Percentiles rank a stretch among this genome's conserved stretches.
phyloP scores from a whole-genome alignment of 2,113 vertebrate genomes.

The Sakesphorus luctuosus region DNA sequence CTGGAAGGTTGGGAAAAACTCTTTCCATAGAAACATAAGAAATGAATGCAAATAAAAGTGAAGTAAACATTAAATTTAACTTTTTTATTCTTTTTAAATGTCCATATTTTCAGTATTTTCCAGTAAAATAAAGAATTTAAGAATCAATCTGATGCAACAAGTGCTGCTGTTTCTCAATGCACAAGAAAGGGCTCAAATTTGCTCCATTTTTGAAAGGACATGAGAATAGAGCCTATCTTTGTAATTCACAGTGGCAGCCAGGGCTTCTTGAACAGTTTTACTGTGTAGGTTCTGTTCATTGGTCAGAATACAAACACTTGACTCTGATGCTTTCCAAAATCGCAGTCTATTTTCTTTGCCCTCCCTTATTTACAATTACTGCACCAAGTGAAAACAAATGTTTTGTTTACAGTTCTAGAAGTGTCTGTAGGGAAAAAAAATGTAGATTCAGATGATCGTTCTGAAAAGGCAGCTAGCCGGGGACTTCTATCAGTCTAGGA shows the following conservation, averaged over 20 bases:
- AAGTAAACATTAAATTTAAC: neutral
- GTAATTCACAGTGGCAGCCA: neutral
- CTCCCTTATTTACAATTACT: neutral
- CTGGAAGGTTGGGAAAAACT: neutral
- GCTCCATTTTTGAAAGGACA: neutral
- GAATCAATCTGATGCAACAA: neutral
- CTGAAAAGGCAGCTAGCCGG: neutral
- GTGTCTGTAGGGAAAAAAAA: neutral
- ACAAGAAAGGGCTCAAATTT: neutral
- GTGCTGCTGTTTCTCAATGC: neutral
- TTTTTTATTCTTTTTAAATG: neutral
- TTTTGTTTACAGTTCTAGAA: neutral
- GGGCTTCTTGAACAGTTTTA: neutral
- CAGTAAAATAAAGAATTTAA: neutral
- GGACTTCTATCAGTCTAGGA: neutral
- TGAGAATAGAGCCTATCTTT: neutral
- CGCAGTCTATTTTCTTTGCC: neutral
- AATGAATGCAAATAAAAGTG: neutral
- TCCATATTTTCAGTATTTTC: neutral
- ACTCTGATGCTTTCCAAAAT: neutral
- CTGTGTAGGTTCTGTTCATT: neutral
- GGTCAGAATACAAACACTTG: neutral
- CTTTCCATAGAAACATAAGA: neutral
- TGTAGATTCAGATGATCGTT: neutral
- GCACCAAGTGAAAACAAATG: neutral